Percentiles rank a stretch among this genome's conserved stretches.
Evolutionary conservation across 2,113 vertebrate species (phyloP).

Genomic region (Tachysurus fulvidraco): DNA sequence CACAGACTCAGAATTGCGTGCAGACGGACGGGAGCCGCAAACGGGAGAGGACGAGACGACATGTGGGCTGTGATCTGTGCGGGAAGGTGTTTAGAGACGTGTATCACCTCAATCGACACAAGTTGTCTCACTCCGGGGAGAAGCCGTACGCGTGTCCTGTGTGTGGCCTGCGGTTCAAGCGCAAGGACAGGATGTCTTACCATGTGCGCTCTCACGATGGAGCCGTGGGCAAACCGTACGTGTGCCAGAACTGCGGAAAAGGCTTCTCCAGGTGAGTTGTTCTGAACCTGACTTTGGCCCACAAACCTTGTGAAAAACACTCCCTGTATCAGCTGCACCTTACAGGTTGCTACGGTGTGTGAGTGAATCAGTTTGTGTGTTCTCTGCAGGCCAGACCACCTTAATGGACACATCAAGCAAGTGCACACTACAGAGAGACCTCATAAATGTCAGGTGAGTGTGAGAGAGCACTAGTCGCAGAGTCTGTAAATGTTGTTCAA

Average conservation of each 20-base stretch:
- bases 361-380: neutral
- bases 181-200: constrained; percentile 98
- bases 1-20: constrained; percentile 75
- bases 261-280: constrained; percentile 95
- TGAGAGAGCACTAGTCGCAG: neutral
- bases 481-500: neutral
- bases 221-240: constrained; percentile 97
- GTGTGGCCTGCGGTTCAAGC: constrained; percentile 95
- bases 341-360: neutral
- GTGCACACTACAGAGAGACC: constrained; percentile 99
- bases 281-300: neutral
- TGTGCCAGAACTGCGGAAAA: constrained; percentile 98
- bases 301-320: neutral
- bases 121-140: constrained; percentile 97
- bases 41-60: constrained; percentile 91
- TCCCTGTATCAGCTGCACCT: neutral
- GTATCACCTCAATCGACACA: constrained; percentile 98
- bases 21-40: constrained; percentile 82
- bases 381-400: constrained; percentile 88
- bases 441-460: constrained; percentile 98
- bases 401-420: constrained; percentile 99
- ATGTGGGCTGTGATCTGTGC: constrained; percentile 97
- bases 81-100: constrained; percentile 98
- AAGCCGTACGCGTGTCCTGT: constrained; percentile 98
- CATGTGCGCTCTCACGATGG: constrained; percentile 97